Base-by-base conservation (phyloP, 30 jellyfish, hydroid and myxozoan genomes). In the Hydra vulgaris region DNA sequence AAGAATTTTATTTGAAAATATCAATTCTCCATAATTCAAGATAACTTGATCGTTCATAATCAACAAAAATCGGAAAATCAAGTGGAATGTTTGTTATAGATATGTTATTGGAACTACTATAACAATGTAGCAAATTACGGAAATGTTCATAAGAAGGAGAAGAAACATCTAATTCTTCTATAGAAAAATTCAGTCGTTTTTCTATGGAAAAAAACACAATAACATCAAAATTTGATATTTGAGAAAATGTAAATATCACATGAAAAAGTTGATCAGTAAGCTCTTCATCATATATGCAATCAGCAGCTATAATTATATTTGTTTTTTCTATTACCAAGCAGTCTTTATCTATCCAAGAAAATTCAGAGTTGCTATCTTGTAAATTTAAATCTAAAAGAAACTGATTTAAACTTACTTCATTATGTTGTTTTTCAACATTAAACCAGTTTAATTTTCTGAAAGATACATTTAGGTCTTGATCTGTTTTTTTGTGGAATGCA, bases 121-220 rank as follows among this genome's bases (percentile, higher is more conserved):
- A 69, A 22, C 25, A 21, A 12, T 23, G 56, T 24, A 74, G 18
- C 1, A 27, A 15, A 21, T 76, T 74, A 72, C 61, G 69, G 66
- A 89, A 89, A 54, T 90, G 89, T 20, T 85, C 72, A 67, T 90
- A 90, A 18, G 94, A 92, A 16, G 94, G 94, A 54, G 89, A 79
- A 16, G 95, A 82, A 8, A 85, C 84, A 78, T 86, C 88, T 75
- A 90, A 73, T 18, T 90, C 94, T 8, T 74, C 79, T 66, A 90
- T 26, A 0, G 97, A 85, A 88, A 90, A 90, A 79, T 90, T 90
- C 70, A 90, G 22, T 82, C 97, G 18, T 25, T 80, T 80, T 66
- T 80, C 87, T 8, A 80, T 26, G n/a, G 84, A 67, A 18, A 80
- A 1, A 15, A 66, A 25, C 27, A 80, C 27, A 4, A 82, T 66